Base-by-base conservation (phyloP, 2,888 invertebrate species). In the Cyaniris semiargus region DNA sequence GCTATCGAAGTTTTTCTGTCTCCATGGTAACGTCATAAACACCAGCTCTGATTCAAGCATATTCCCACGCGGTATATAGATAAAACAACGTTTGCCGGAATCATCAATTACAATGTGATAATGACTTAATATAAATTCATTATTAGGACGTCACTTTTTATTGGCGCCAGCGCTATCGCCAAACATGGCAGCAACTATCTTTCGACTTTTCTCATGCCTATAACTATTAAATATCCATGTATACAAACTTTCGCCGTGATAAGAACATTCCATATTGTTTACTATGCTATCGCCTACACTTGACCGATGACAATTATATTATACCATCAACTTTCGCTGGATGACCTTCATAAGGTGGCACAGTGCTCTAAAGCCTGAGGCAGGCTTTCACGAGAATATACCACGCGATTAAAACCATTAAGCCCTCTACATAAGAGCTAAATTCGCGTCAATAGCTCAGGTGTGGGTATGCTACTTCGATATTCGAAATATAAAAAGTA, bases 261-360 rank as follows among this genome's bases (percentile, higher is more conserved):
- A 74, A 21, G 71, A 71, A 70, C 27, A 38, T 71, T 38, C 71
- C 71, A 71, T 71, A 38, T 44, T 44, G 44, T 72, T 44, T 44
- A 38, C 48, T 18, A 27, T 48, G 53, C 74, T 18, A 38, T 53
- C 53, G 53, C 53, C 72, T 87, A 87, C 89, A 89, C 90, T 90
- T 90, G 90, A 89, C 90, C 87, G 86, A 85, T 87, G 90, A 66
- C 66, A 66, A 66, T 66, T 66, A 66, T 66, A 90, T 89, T 88
- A 89, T 34, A 34, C 76, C 38, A 87, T 88, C 84, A 87, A 92
- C 92, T 92, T 92, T 92, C 92, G 90, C 92, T 89, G 87, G 80
- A 82, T 87, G 91, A 87, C 90, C 91, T 90, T 90, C 90, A 87
- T 86, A 82, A 75, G 80, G 78, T 82, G 87, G 80, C 83, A 85